A percentile compares a stretch with the other conserved stretches of the same genome.
Evolutionary conservation across 2,797 vertebrate genomes (phyloP).

Genomic region (Enteromius paludinosus): DNA sequence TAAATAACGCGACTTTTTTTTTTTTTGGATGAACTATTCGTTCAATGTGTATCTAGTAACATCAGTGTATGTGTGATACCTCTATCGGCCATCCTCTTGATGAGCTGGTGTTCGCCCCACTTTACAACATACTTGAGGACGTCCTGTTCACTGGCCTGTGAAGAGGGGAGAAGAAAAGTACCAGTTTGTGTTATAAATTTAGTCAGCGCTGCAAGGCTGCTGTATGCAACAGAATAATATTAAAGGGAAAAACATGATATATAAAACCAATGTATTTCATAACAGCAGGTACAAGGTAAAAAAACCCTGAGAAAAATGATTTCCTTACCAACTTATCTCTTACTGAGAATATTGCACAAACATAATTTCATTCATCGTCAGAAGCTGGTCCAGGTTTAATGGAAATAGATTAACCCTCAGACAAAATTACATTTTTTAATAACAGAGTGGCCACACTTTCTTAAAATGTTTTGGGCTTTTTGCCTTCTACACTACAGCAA

Average conservation of each 20-base stretch:
- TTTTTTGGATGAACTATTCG: not conserved
- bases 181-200: constrained; percentile 18
- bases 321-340: constrained; percentile 11
- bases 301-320: constrained; percentile 10
- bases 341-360: constrained; percentile 35
- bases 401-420: constrained; percentile 12
- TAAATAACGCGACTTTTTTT: too few relatives aligned
- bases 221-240: not conserved
- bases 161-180: constrained; percentile 28
- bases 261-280: not conserved
- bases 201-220: not conserved
- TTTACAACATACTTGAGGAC: constrained; percentile 98
- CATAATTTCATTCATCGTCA: constrained; percentile 25
- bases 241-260: not conserved
- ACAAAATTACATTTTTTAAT: not conserved
- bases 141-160: constrained; percentile 98
- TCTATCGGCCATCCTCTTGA: constrained; percentile 99
- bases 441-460: not conserved
- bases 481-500: not conserved
- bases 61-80: constrained; percentile 77
- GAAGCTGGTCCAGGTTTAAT: constrained; percentile 17
- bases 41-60: not conserved
- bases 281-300: constrained; percentile 10
- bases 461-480: not conserved
- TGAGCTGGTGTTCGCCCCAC: constrained; percentile 98